Percentiles rank a stretch among this genome's conserved stretches.
Conservation (phyloP, 2,888 invertebrate genomes). For the Yponomeuta plumbellus region DNA sequence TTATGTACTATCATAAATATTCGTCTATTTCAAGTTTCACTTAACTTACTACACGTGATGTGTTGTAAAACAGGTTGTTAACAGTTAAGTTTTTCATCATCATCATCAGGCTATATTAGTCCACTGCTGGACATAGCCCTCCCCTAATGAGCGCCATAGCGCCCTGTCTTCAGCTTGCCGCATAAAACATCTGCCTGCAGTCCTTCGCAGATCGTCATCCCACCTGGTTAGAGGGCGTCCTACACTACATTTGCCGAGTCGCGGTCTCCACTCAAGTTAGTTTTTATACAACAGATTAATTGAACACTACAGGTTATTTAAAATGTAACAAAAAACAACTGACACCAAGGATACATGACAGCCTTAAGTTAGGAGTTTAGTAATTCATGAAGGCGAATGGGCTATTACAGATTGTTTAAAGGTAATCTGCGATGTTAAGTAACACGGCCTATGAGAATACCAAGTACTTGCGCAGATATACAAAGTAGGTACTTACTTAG, state of each 20-base stretch:
- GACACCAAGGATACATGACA: background rate
- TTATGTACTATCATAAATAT: background rate
- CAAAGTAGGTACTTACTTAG: background rate
- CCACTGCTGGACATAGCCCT: too few species aligned
- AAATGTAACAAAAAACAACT: background rate
- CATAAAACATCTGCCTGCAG: too few species aligned
- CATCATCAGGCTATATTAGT: too few species aligned
- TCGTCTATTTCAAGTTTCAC: background rate
- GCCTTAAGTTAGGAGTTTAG: background rate
- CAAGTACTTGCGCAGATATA: background rate
- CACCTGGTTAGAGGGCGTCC: too few species aligned
- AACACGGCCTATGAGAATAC: background rate
- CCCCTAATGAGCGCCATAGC: too few species aligned
- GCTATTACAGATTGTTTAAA: background rate
- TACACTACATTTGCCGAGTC: too few species aligned
- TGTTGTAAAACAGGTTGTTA: background rate
- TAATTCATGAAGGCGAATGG: background rate
- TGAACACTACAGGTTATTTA: background rate
- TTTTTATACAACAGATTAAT: background rate
- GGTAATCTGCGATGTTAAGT: conserved; percentile 3
- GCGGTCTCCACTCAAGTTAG: too few species aligned
- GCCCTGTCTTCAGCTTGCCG: too few species aligned
- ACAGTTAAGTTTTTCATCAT: background rate
- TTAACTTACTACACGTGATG: background rate
- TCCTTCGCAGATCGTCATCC: too few species aligned